These are phyloP conservation scores for Malurus leucopterus DNA, from an alignment of 2,797 vertebrate genomes.

Conservation along the genomic window DNA sequence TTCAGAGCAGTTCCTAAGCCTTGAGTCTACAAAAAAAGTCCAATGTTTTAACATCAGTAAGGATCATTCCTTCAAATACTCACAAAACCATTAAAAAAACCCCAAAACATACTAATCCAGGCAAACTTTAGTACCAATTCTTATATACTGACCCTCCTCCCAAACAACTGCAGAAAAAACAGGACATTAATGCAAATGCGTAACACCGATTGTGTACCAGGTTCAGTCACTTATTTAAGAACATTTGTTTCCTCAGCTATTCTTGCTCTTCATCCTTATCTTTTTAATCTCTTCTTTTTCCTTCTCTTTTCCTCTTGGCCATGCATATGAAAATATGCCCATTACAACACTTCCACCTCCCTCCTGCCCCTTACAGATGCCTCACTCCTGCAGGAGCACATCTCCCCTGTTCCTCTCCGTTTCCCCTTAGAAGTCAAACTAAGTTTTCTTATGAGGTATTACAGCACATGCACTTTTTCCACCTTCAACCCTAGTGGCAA, in stretches of 20 bases:
- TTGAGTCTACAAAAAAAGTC: slow-evolving; percentile 79
- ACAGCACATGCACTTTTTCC: not conserved
- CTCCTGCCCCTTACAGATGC: not conserved
- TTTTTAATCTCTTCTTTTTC: not conserved
- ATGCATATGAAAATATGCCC: not conserved
- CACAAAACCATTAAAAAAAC: not conserved
- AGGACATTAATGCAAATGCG: not conserved
- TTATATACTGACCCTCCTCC: not conserved
- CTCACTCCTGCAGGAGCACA: not conserved
- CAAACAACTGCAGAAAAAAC: not conserved
- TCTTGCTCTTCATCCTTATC: not conserved
- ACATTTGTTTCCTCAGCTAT: not conserved
- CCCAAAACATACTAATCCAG: not conserved
- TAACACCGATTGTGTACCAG: not conserved
- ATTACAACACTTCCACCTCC: not conserved
- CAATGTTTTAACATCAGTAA: not conserved
- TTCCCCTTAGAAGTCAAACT: not conserved
- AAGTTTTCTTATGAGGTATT: not conserved
- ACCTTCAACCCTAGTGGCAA: not conserved
- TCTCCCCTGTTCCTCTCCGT: not conserved
- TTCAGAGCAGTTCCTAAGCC: slow-evolving; percentile 93
- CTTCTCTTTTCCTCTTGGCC: not conserved
- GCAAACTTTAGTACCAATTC: not conserved
- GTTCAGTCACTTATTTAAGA: not conserved
- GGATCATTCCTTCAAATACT: not conserved